Evolutionary conservation across 2,797 vertebrate species (phyloP).

Genomic region (Sarcophilus harrisii): DNA sequence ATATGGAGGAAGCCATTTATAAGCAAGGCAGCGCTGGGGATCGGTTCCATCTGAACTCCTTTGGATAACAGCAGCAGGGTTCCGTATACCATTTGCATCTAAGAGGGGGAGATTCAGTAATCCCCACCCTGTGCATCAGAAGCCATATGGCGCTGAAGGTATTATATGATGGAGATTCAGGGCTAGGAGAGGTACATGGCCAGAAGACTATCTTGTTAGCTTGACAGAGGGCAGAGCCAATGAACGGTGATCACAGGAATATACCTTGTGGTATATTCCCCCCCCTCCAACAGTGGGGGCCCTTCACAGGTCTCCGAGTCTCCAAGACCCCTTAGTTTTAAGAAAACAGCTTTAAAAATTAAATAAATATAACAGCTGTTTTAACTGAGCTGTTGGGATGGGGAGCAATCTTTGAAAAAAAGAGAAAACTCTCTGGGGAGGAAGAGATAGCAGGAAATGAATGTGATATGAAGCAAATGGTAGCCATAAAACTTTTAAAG

Average conservation of each 20-base stretch:
- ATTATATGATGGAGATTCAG: not conserved
- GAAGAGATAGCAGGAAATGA: not conserved
- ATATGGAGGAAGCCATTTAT: slow-evolving; percentile 5
- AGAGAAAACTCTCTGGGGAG: not conserved
- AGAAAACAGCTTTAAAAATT: not conserved
- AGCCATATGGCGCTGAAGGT: not conserved
- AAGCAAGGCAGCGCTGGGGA: not conserved
- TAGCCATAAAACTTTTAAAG: not conserved
- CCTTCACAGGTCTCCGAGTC: not conserved
- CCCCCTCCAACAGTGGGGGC: not conserved
- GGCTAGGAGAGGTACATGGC: not conserved
- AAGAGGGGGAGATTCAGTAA: not conserved
- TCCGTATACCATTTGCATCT: not conserved
- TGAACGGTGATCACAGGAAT: slow-evolving; percentile 6
- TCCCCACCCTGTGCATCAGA: not conserved
- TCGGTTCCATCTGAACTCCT: not conserved
- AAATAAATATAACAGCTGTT: not conserved
- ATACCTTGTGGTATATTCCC: not conserved
- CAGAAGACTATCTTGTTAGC: not conserved
- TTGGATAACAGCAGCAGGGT: not conserved
- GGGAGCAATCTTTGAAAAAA: not conserved
- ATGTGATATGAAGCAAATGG: not conserved
- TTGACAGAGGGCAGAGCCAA: slow-evolving; percentile 24
- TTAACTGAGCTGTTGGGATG: not conserved
- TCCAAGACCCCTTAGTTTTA: not conserved